These are phyloP conservation scores for Cecidostiba fungosa DNA, from an alignment of 2,888 invertebrate genomes.

Conservation along the genomic window DNA sequence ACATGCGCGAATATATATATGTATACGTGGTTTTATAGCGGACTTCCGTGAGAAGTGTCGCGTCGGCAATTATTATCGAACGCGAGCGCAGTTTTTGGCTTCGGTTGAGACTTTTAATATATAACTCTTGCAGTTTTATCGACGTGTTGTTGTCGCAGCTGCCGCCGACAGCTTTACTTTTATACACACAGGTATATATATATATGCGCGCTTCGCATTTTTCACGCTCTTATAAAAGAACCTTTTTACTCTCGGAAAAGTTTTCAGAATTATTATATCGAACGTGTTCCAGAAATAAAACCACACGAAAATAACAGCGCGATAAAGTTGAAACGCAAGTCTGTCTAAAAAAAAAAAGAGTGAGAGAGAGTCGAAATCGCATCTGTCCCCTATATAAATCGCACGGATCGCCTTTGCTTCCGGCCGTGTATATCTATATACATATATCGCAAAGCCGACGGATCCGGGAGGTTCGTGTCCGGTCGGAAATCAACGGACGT, in stretches of 20 bases:
- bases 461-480: slow-evolving; percentile 72
- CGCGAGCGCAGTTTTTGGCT: neutral
- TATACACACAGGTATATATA: neutral
- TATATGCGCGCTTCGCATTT: neutral
- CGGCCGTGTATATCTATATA: neutral
- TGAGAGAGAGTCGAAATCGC: neutral
- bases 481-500: slow-evolving; percentile 71
- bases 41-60: slow-evolving; percentile 40
- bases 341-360: neutral
- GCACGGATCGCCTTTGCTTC: neutral
- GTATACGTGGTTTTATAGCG: slow-evolving; percentile 18
- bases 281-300: neutral
- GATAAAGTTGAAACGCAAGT: neutral
- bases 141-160: neutral
- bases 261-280: neutral
- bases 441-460: slow-evolving; percentile 63
- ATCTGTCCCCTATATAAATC: slow-evolving; percentile 8
- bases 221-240: neutral
- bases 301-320: neutral
- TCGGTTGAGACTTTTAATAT: neutral
- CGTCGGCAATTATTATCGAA: slow-evolving; percentile 47
- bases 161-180: neutral
- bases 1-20: no score
- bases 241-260: neutral
- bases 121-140: neutral